Base-by-base conservation (phyloP, 2,113 vertebrate genomes). In the Herpetotheres cachinnans region DNA sequence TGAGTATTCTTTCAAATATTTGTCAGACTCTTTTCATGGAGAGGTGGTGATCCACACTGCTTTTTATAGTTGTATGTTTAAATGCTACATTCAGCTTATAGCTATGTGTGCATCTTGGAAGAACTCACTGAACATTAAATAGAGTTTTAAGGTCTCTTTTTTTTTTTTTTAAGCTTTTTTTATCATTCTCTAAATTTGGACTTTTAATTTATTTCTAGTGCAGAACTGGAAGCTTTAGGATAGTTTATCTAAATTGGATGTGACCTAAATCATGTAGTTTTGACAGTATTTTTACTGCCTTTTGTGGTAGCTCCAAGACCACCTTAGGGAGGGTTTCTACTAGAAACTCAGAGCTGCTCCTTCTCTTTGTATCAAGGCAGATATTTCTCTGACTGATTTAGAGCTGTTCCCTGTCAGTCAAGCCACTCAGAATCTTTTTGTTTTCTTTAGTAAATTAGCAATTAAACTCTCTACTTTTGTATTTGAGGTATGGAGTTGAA, bases 401-500 rank as follows among this genome's bases (percentile, higher is more conserved):
- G 30, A 30, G 42, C 47, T 44, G 15, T 77, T 65, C 13, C 17
- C 29, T 63, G 32, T 77, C 54, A 76, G 32, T 56, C 22, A 32
- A 82, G 14, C 46, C 19, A 26, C 36, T 82, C 58, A 70, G 1
- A 76, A 66, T 72, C 10, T 82, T 71, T 78, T 61, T 61, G 20
- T 73, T 86, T 90, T 62, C 40, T 61, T 78, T 46, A 67, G 5
- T 74, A 87, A 67, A 70, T 85, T 36, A 61, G 26, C 55, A 73
- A 36, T 80, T 87, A 91, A 95, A 82, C 29, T 65, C 38, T 70
- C 42, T 90, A 5, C 77, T 85, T 86, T 16, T 69, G 18, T 69
- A 26, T 94, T 74, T 82, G 88, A 99, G 99, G 84, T 99, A 99
- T 40, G 99, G 99, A 4, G 98, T 99, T 95, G 99, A 99, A 78